Conservation (phyloP, 1,140 invertebrate genomes). For the Diuraphis noxia region DNA sequence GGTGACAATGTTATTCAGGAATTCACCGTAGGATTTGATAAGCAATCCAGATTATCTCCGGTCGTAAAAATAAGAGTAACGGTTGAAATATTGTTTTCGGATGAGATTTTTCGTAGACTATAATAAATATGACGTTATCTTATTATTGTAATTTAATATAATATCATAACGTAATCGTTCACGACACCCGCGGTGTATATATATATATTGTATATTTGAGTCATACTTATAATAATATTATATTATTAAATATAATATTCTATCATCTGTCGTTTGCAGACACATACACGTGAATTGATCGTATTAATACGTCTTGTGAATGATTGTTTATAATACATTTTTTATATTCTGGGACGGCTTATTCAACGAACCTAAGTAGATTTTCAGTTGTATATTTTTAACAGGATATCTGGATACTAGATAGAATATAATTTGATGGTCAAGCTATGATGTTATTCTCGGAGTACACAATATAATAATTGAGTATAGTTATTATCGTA, state of each 20-base stretch:
- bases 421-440: background rate
- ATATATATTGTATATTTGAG: background rate
- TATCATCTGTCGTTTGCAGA: background rate
- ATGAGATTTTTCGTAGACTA: background rate
- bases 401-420: background rate
- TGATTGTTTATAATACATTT: background rate
- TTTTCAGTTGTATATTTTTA: background rate
- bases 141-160: background rate
- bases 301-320: background rate
- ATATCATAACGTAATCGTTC: background rate
- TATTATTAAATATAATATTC: constrained; percentile 4
- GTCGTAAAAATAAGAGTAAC: background rate
- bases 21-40: background rate
- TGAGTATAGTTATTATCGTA: too few relatives aligned
- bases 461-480: too few relatives aligned
- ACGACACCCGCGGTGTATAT: background rate
- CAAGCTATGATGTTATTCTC: too few relatives aligned
- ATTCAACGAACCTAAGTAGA: background rate
- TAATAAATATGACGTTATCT: background rate
- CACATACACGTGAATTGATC: background rate
- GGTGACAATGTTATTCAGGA: background rate
- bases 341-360: background rate
- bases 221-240: background rate
- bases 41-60: background rate
- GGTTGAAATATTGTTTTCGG: background rate